Conservation (phyloP, 2,113 vertebrate species). For the Corydoras sp. region DNA sequence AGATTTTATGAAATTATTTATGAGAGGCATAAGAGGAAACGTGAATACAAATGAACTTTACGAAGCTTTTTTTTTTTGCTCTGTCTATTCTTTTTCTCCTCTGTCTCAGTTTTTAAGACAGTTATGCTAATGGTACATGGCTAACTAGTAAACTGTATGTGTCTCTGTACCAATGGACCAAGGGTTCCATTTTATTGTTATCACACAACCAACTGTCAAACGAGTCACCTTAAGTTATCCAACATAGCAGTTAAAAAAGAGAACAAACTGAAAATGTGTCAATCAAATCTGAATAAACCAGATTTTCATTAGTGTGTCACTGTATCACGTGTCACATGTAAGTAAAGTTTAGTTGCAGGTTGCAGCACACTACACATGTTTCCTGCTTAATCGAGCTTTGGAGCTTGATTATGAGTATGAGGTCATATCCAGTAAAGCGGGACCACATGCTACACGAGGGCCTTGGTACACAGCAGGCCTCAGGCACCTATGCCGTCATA, state of each 20-base stretch:
- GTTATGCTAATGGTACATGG: too few relatives aligned
- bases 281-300: constrained; percentile 24
- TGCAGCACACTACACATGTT: constrained; percentile 23
- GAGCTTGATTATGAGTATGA: constrained; percentile 44
- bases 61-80: too few relatives aligned
- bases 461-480: constrained; percentile 23
- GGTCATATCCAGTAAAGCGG: constrained; percentile 52
- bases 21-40: too few relatives aligned
- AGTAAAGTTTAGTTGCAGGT: not conserved
- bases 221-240: constrained; percentile 45
- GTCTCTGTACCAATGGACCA: not conserved
- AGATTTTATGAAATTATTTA: too few relatives aligned
- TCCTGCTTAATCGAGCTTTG: constrained; percentile 38
- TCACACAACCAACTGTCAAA: constrained; percentile 50
- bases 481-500: constrained; percentile 15
- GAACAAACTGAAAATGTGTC: constrained; percentile 26
- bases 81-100: too few relatives aligned
- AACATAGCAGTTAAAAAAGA: constrained; percentile 35
- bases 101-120: too few relatives aligned
- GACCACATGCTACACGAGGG: constrained; percentile 34
- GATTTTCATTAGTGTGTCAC: not conserved
- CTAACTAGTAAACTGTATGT: too few relatives aligned
- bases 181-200: constrained; percentile 54
- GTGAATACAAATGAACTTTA: too few relatives aligned
- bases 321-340: not conserved